These are phyloP conservation scores for Axea sp. DNA, from an alignment of 2,888 invertebrate species.

Conservation along the genomic window DNA sequence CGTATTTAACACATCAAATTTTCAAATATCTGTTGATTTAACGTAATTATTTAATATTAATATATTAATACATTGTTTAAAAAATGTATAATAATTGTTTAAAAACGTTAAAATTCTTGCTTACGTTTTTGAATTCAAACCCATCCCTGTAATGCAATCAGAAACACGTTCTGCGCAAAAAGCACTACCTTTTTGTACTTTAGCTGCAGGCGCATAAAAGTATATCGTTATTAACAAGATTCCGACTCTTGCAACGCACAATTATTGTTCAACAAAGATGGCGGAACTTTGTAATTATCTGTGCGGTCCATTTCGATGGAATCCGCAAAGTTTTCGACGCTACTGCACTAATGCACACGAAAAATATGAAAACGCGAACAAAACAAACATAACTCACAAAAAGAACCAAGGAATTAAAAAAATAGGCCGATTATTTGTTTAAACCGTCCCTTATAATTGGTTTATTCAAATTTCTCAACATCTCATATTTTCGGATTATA, in stretches of 20 bases:
- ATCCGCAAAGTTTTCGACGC: conserved; percentile 25
- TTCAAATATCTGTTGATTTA: too few species aligned
- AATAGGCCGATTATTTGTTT: conserved; percentile 6
- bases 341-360: conserved; percentile 2
- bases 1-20: too few species aligned
- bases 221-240: conserved; percentile 52
- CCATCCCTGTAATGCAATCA: conserved; percentile 17
- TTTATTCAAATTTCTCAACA: too few species aligned
- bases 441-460: background rate
- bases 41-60: too few species aligned
- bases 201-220: conserved; percentile 37
- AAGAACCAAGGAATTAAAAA: conserved; percentile 1
- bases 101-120: too few species aligned
- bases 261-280: conserved; percentile 50
- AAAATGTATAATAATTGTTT: too few species aligned
- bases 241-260: conserved; percentile 33
- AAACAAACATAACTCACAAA: conserved; percentile 12
- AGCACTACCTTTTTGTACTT: conserved; percentile 26
- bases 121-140: conserved; percentile 8
- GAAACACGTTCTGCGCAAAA: conserved; percentile 29
- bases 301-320: conserved; percentile 24
- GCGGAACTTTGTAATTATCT: conserved; percentile 39
- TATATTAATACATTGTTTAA: too few species aligned
- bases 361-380: conserved; percentile 25
- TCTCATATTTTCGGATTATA: too few species aligned